Conservation (phyloP, 2,797 vertebrate species). For the Xiphophorus birchmanni region DNA sequence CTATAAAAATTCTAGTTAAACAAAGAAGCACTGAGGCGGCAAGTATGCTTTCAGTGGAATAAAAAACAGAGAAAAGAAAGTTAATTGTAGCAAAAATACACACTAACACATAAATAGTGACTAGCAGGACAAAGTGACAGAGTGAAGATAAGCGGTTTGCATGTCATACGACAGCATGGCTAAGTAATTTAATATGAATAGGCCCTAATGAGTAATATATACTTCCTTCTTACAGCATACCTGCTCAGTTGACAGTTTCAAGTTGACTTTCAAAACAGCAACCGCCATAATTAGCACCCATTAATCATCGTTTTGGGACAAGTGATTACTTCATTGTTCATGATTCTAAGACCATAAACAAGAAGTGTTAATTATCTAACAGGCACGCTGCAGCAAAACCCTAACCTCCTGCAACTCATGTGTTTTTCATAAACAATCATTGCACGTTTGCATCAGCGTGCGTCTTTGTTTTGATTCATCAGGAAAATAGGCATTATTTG, state of each 20-base stretch:
- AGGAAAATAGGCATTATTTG: conserved; percentile 30
- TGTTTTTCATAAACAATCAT: conserved; percentile 12
- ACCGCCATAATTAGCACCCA: not conserved
- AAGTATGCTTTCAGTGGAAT: not conserved
- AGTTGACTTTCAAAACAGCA: not conserved
- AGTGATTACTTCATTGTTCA: not conserved
- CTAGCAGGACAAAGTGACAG: not conserved
- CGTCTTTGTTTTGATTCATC: conserved; percentile 4
- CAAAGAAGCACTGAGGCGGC: not conserved
- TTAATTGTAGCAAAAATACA: not conserved
- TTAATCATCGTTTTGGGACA: conserved; percentile 7
- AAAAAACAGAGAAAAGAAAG: not conserved
- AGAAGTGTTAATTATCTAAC: not conserved
- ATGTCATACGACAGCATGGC: not conserved
- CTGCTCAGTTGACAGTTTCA: not conserved
- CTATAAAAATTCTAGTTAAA: not conserved
- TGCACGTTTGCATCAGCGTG: conserved; percentile 8
- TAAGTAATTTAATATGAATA: not conserved
- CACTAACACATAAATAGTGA: not conserved
- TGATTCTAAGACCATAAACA: not conserved
- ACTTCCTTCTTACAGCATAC: not conserved
- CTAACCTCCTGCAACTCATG: not conserved
- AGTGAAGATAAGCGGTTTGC: not conserved
- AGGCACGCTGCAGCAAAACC: not conserved
- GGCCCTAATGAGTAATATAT: not conserved